Percentiles rank a stretch among this genome's conserved stretches.
Conservation (phyloP, 2,888 invertebrate species). For the Cheilosia soror region DNA sequence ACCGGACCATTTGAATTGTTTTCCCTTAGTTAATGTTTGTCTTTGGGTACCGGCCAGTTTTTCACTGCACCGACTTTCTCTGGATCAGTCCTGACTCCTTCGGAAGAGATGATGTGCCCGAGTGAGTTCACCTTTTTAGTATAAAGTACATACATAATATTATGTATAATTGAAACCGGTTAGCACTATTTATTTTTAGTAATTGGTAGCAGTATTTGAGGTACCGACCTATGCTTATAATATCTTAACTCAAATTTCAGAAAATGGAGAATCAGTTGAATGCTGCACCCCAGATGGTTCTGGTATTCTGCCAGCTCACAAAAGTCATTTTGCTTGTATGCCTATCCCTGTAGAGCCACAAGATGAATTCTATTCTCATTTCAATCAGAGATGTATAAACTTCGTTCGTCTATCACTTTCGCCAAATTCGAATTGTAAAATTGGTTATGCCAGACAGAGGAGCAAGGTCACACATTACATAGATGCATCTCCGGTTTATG, state of each 20-base stretch:
- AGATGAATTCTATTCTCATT: slow-evolving; percentile 87
- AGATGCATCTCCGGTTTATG: slow-evolving; percentile 91
- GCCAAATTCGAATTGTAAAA: slow-evolving; percentile 87
- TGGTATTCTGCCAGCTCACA: slow-evolving; percentile 84
- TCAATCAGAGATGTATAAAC: slow-evolving; percentile 88
- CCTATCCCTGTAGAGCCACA: slow-evolving; percentile 86
- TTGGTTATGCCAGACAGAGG: slow-evolving; percentile 90
- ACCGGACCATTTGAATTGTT: no score
- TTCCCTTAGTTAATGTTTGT: no score
- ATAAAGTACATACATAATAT: no score
- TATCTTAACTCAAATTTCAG: slow-evolving; percentile 81
- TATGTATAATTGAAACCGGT: no score
- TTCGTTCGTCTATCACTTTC: slow-evolving; percentile 89
- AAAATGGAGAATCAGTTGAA: slow-evolving; percentile 88
- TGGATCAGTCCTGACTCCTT: no score
- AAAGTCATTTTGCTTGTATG: slow-evolving; percentile 88
- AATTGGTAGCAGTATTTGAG: no score
- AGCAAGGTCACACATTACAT: slow-evolving; percentile 87
- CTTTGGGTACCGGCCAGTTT: no score
- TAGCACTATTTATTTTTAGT: no score
- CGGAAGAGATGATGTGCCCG: no score
- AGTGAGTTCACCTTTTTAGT: no score
- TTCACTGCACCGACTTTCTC: no score
- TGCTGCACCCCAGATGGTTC: slow-evolving; percentile 88
- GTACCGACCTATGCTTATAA: no score